These are phyloP conservation scores for Hypanus sabinus DNA, from an alignment of 2,113 vertebrate genomes.

Conservation along the genomic window DNA sequence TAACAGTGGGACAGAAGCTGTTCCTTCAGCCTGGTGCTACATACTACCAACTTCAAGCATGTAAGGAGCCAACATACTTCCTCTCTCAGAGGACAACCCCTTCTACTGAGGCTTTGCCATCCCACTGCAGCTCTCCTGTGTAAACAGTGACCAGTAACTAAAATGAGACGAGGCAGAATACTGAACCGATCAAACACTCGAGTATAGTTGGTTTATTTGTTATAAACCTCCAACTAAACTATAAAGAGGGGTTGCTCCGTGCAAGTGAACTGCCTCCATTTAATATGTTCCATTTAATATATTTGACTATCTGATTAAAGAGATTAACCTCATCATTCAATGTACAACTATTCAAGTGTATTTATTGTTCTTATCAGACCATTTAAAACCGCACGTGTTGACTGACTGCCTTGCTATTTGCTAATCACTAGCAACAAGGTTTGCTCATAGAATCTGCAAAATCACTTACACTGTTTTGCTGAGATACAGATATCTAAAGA, in stretches of 20 bases:
- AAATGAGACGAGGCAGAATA: background rate
- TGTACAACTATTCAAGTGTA: constrained; percentile 31
- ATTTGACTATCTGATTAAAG: constrained; percentile 33
- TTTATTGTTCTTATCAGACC: constrained; percentile 34
- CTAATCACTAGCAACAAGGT: background rate
- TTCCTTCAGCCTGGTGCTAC: too few species aligned
- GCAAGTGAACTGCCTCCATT: background rate
- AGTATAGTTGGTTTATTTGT: background rate
- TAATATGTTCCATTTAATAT: constrained; percentile 17
- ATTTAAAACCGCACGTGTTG: constrained; percentile 21
- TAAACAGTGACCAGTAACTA: background rate
- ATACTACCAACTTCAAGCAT: too few species aligned
- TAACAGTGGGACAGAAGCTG: too few species aligned
- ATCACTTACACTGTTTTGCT: background rate
- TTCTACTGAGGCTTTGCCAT: too few species aligned
- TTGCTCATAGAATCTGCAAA: background rate
- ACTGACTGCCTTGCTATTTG: constrained; percentile 22
- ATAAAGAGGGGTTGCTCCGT: background rate
- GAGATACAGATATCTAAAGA: background rate
- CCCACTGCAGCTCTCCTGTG: background rate
- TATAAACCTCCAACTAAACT: background rate
- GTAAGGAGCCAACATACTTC: too few species aligned
- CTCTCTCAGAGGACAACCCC: too few species aligned
- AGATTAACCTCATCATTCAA: constrained; percentile 23
- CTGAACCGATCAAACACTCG: background rate